A percentile compares a stretch with the other conserved stretches of the same genome.
phyloP scores from a whole-genome alignment of 35 echinoderm and acorn worm genomes.

The Apostichopus japonicus region DNA sequence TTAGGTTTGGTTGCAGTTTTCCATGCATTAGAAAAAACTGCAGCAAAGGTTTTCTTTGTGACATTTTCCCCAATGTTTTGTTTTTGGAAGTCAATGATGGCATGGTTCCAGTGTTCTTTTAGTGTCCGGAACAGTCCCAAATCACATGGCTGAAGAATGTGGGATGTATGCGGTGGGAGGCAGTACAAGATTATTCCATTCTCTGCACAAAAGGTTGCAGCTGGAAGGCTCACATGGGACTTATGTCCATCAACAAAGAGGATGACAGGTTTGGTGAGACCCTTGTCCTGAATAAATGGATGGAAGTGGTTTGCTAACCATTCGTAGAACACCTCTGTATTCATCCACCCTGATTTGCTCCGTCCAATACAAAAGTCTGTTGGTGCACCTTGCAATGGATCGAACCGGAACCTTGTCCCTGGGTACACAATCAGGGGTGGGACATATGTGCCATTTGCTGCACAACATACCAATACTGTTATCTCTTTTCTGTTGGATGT shows the following conservation, averaged over 20 bases:
- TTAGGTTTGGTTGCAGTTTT: no score
- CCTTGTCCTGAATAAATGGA: not conserved
- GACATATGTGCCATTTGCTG: constrained; percentile 40
- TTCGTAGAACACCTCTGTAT: constrained; percentile 39
- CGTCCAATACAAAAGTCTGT: constrained; percentile 21
- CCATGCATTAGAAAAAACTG: constrained; percentile 54
- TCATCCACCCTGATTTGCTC: constrained; percentile 15
- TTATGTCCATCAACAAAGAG: constrained; percentile 61
- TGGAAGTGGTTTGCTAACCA: constrained; percentile 57
- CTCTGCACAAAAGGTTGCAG: constrained; percentile 42
- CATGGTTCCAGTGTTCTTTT: constrained; percentile 36
- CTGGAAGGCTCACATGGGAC: constrained; percentile 53
- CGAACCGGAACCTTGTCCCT: constrained; percentile 31
- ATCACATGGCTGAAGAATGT: constrained; percentile 61
- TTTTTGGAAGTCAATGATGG: constrained; percentile 29
- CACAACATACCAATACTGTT: constrained; percentile 56
- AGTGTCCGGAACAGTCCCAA: constrained; percentile 41
- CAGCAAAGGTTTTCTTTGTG: constrained; percentile 63
- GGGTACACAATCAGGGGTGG: constrained; percentile 64
- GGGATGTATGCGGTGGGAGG: constrained; percentile 51
- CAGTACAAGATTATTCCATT: constrained; percentile 62
- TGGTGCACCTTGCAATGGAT: constrained; percentile 65
- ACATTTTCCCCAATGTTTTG: constrained; percentile 58
- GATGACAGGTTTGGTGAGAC: constrained; percentile 55
- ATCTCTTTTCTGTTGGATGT: constrained; percentile 51